These are phyloP conservation scores for Empis livida DNA, from an alignment of 2,888 invertebrate genomes.

Conservation along the genomic window DNA sequence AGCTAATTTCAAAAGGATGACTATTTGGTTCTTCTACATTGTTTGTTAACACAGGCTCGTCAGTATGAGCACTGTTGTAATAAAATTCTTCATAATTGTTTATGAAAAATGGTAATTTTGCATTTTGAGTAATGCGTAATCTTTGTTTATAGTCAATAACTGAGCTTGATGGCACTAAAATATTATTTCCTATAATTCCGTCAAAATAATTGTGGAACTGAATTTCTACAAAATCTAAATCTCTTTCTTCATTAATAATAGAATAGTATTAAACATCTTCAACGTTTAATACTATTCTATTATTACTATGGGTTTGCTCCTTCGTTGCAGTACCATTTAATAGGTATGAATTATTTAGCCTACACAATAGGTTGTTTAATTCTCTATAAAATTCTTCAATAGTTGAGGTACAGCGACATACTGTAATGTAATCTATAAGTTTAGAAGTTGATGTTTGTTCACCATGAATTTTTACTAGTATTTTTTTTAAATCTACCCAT, in stretches of 20 bases:
- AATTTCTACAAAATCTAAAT: background rate
- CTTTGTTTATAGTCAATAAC: background rate
- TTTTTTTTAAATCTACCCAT: no score
- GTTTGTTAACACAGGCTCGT: background rate
- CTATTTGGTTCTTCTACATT: background rate
- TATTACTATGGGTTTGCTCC: no score
- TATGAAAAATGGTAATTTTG: background rate
- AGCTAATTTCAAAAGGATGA: background rate
- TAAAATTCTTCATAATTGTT: background rate
- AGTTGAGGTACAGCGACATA: no score
- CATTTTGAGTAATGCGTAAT: background rate
- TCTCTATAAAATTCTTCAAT: no score
- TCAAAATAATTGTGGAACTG: background rate
- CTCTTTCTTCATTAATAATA: background rate
- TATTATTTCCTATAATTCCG: background rate
- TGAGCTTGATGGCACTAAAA: background rate
- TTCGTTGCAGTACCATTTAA: no score
- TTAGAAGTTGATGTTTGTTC: no score
- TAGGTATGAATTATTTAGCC: no score
- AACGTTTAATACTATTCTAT: no score
- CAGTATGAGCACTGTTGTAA: background rate
- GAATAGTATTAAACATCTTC: no score
- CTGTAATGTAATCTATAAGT: no score
- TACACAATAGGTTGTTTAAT: no score
- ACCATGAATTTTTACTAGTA: no score